These are phyloP conservation scores for Paedocypris micromegethes DNA, from an alignment of 2,797 vertebrate species.

Conservation along the genomic window DNA sequence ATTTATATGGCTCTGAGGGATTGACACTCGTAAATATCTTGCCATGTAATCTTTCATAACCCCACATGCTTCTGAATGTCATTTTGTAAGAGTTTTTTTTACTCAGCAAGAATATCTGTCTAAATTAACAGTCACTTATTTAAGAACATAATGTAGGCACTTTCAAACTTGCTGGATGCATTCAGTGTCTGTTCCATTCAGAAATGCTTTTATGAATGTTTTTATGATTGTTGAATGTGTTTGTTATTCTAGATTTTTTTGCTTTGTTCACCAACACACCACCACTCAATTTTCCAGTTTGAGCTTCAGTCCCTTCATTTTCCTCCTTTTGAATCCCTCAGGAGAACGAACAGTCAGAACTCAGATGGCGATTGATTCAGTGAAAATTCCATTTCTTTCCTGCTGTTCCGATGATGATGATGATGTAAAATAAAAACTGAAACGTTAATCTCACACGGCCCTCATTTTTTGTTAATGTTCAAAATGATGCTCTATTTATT, in stretches of 20 bases:
- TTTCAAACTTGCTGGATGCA: no score
- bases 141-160: no score
- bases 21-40: constrained; percentile 21
- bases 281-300: no score
- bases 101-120: no score
- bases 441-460: constrained; percentile 1
- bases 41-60: constrained; percentile 33
- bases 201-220: no score
- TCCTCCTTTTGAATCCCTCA: no score
- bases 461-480: neutral
- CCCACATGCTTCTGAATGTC: constrained; percentile 39
- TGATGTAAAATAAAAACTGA: constrained; percentile 41
- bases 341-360: neutral
- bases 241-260: no score
- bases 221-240: no score
- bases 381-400: constrained; percentile 33
- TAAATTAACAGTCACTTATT: no score
- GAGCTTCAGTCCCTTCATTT: no score
- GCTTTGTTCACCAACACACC: no score
- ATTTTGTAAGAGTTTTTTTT: constrained; percentile 26
- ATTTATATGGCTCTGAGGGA: constrained; percentile 29
- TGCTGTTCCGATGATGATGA: constrained; percentile 32
- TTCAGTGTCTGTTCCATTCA: no score
- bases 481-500: neutral
- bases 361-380: neutral